Evolutionary conservation across 2,113 vertebrate genomes (phyloP).

Genomic region (Gopherus flavomarginatus): DNA sequence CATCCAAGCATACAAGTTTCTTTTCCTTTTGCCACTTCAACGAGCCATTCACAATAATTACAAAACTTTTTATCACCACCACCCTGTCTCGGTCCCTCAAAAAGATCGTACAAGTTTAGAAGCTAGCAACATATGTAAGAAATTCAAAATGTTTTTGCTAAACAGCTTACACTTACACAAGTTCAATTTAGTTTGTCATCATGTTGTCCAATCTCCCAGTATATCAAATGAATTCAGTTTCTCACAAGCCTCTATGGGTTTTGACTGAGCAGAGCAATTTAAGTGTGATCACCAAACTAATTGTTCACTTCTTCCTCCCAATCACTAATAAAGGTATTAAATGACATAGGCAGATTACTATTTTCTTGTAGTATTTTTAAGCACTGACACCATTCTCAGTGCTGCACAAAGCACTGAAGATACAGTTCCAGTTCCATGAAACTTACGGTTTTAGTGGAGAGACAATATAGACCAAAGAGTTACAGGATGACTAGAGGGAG

Average conservation of each 20-base stretch:
- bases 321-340: too few relatives aligned
- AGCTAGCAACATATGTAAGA: neutral
- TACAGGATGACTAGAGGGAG: neutral
- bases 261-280: too few relatives aligned
- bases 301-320: too few relatives aligned
- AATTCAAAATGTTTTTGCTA: neutral
- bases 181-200: neutral
- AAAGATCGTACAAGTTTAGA: neutral
- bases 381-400: too few relatives aligned
- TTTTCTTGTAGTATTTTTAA: too few relatives aligned
- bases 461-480: neutral
- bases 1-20: neutral
- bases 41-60: neutral
- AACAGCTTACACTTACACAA: neutral
- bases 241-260: too few relatives aligned
- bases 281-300: too few relatives aligned
- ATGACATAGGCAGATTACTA: too few relatives aligned
- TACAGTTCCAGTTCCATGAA: neutral
- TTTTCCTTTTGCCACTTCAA: neutral
- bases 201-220: too few relatives aligned
- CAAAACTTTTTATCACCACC: too few relatives aligned
- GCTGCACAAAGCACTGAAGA: too few relatives aligned
- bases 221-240: too few relatives aligned
- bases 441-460: neutral
- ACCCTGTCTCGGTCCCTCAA: neutral